These are phyloP conservation scores for Ciconia boyciana DNA, from an alignment of 2,113 vertebrate genomes.

Conservation along the genomic window DNA sequence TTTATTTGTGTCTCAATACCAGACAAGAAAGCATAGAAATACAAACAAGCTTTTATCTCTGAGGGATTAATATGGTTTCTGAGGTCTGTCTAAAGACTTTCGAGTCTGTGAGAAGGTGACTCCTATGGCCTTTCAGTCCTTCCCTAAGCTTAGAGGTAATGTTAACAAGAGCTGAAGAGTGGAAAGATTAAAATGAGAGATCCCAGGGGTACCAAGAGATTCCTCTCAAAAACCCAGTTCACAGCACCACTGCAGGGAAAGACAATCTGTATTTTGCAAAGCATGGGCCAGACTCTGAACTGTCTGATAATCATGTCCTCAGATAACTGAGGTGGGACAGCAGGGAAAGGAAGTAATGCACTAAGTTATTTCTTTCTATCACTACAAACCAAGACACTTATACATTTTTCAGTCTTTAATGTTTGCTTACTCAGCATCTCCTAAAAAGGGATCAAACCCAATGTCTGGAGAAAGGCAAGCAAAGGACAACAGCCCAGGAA, in stretches of 20 bases:
- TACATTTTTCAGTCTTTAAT: not conserved
- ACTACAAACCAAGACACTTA: not conserved
- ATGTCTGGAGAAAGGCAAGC: fast-evolving
- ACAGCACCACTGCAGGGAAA: not conserved
- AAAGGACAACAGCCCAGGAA: not conserved
- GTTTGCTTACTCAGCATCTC: not conserved
- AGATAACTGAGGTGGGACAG: not conserved
- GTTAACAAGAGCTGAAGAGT: not conserved
- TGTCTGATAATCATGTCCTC: not conserved
- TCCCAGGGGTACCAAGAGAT: not conserved
- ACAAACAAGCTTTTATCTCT: not conserved
- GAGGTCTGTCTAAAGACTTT: not conserved
- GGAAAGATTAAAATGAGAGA: not conserved
- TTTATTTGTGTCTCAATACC: not conserved
- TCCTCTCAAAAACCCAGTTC: not conserved
- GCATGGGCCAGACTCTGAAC: not conserved
- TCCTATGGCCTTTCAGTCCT: not conserved
- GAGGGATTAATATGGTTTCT: not conserved
- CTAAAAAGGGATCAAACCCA: not conserved
- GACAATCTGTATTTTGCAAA: not conserved
- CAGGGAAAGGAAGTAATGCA: not conserved
- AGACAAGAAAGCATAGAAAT: not conserved
- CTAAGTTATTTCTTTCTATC: not conserved
- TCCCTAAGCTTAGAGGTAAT: not conserved
- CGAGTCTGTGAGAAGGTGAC: not conserved